Percentiles rank a stretch among this genome's conserved stretches.
Evolutionary conservation across 2,797 vertebrate species (phyloP).

Genomic region (Acrocephalus scirpaceus): DNA sequence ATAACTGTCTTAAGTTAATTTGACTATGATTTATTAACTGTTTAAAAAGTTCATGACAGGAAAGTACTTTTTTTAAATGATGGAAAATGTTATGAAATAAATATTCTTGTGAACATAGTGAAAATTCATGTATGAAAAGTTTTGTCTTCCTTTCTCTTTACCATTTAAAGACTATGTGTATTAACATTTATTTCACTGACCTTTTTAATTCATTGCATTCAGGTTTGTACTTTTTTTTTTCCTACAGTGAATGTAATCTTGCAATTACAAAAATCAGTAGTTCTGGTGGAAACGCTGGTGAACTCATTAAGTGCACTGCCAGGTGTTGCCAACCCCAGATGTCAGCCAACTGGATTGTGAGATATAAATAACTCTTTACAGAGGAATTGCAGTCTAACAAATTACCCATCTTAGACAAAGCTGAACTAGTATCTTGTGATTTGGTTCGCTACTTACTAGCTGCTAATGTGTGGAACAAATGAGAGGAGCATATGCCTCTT

Average conservation of each 20-base stretch:
- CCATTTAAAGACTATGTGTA: slow-evolving; percentile 27
- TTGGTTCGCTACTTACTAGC: slow-evolving; percentile 29
- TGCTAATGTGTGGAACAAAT: not conserved
- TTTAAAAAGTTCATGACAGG: not conserved
- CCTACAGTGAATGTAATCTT: slow-evolving; percentile 32
- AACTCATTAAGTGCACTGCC: slow-evolving; percentile 71
- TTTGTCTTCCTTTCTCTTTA: not conserved
- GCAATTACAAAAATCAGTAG: slow-evolving; percentile 62
- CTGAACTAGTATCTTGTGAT: slow-evolving; percentile 11
- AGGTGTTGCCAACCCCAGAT: slow-evolving; percentile 69
- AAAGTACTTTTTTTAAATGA: not conserved
- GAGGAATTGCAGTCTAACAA: slow-evolving; percentile 44
- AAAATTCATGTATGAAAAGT: not conserved
- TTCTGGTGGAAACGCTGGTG: slow-evolving; percentile 57
- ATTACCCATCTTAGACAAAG: slow-evolving; percentile 36
- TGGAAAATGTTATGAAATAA: not conserved
- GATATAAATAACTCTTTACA: slow-evolving; percentile 59
- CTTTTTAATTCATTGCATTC: slow-evolving; percentile 59
- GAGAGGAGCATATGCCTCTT: not conserved
- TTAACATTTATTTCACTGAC: slow-evolving; percentile 59
- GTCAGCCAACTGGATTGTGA: slow-evolving; percentile 56
- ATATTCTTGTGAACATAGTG: not conserved
- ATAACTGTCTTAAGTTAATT: not conserved
- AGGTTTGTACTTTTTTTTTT: not conserved
- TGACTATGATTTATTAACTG: not conserved